These are phyloP conservation scores for Acanthosepion pharaonis DNA, from an alignment of 2,888 invertebrate species.

Conservation along the genomic window DNA sequence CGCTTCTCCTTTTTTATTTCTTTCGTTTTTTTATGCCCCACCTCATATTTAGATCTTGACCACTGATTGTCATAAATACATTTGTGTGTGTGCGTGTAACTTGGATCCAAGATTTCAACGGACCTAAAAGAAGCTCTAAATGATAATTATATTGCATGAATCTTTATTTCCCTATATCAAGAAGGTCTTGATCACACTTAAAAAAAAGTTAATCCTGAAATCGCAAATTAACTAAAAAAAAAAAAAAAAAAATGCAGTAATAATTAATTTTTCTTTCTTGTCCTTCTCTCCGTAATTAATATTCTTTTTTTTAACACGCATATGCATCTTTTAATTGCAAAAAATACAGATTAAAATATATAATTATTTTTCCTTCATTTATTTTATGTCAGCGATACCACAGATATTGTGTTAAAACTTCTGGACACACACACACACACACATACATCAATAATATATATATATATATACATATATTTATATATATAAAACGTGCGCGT, in stretches of 20 bases:
- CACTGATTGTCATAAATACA: neutral
- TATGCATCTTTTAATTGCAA: neutral
- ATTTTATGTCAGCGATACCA: neutral
- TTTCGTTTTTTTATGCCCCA: neutral
- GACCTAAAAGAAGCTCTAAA: neutral
- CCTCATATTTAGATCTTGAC: slow-evolving; percentile 22
- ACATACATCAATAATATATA: neutral
- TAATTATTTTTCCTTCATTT: neutral
- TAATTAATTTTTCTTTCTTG: neutral
- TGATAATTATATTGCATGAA: neutral
- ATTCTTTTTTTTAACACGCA: neutral
- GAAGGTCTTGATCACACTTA: neutral
- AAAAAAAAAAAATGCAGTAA: neutral
- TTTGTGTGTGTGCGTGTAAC: neutral
- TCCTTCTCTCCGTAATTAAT: neutral
- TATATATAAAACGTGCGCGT: neutral
- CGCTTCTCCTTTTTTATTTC: neutral
- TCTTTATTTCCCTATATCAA: too few species aligned
- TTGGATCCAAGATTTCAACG: neutral
- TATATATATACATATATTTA: neutral
- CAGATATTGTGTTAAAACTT: neutral
- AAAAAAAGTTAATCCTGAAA: neutral
- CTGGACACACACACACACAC: neutral
- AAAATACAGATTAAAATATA: neutral
- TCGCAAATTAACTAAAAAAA: neutral